These are phyloP conservation scores for Mungos mungo DNA, from an alignment of 2,113 vertebrate species.

Conservation along the genomic window DNA sequence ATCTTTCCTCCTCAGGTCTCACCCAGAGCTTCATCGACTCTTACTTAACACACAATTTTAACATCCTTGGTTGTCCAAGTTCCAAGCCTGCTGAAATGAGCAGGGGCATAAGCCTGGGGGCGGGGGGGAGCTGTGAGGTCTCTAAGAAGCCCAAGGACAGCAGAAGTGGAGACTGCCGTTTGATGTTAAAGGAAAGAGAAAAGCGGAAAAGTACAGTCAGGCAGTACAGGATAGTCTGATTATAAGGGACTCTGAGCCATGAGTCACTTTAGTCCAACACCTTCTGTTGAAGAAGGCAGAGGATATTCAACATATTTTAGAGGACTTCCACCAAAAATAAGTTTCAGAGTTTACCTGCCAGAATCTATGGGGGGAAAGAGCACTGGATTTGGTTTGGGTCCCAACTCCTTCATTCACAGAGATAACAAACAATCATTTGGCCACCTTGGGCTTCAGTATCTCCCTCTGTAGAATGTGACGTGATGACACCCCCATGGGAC, in stretches of 20 bases:
- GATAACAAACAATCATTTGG: not conserved
- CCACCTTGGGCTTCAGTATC: not conserved
- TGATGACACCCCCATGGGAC: not conserved
- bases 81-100: not conserved
- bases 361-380: not conserved
- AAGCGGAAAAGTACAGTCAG: not conserved
- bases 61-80: not conserved
- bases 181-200: not conserved
- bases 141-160: not conserved
- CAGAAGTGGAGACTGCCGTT: not conserved
- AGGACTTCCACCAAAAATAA: not conserved
- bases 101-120: not conserved
- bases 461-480: not conserved
- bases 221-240: not conserved
- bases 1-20: not conserved
- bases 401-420: not conserved
- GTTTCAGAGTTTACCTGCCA: not conserved
- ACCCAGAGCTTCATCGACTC: not conserved
- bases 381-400: not conserved
- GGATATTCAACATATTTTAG: not conserved
- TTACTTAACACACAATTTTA: not conserved
- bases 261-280: not conserved
- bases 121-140: not conserved
- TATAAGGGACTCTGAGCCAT: not conserved
- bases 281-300: not conserved